Percentiles rank a stretch among this genome's conserved stretches.
Evolutionary conservation across 92 coral and sea anemone genomes (phyloP).

Genomic region (Palythoa heliodiscus): DNA sequence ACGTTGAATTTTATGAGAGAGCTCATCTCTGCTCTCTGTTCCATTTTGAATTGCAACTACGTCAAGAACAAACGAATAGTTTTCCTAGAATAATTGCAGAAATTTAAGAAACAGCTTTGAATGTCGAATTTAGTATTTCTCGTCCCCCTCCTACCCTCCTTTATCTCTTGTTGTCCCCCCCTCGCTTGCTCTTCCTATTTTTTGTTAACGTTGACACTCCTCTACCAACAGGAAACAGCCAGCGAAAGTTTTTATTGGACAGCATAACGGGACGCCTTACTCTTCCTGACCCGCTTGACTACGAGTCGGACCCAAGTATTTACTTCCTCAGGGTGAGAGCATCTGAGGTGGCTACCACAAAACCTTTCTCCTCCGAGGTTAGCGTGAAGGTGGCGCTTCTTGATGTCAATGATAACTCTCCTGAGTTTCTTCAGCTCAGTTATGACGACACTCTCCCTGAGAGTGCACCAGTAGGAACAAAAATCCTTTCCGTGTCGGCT

Average conservation of each 20-base stretch:
- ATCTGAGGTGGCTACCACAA: slow-evolving; percentile 60
- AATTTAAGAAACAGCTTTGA: too few species aligned
- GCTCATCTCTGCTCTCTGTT: not conserved
- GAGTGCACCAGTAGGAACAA: slow-evolving; percentile 93
- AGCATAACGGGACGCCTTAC: slow-evolving; percentile 81
- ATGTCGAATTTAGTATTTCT: too few species aligned
- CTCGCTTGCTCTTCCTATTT: not conserved
- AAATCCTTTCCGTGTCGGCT: slow-evolving; percentile 86
- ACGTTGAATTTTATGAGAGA: not conserved
- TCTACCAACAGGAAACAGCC: slow-evolving; percentile 54
- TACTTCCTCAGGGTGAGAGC: slow-evolving; percentile 68
- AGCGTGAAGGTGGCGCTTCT: slow-evolving; percentile 72
- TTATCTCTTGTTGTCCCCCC: not conserved
- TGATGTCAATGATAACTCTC: slow-evolving; percentile 89
- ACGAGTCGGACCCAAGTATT: slow-evolving; percentile 76
- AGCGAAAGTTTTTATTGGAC: slow-evolving; percentile 68
- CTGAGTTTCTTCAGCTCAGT: slow-evolving; percentile 78
- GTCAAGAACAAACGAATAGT: not conserved
- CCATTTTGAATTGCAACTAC: not conserved
- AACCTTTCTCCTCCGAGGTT: slow-evolving; percentile 62
- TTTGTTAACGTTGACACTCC: not conserved
- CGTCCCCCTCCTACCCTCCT: not conserved
- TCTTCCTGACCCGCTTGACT: slow-evolving; percentile 78
- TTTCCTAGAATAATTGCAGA: not conserved
- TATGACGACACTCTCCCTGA: slow-evolving; percentile 87